A percentile compares a stretch with the other conserved stretches of the same genome.
These are phyloP conservation scores for Cyrtonyx montezumae DNA, from an alignment of 2,113 vertebrate species.

Conservation along the genomic window DNA sequence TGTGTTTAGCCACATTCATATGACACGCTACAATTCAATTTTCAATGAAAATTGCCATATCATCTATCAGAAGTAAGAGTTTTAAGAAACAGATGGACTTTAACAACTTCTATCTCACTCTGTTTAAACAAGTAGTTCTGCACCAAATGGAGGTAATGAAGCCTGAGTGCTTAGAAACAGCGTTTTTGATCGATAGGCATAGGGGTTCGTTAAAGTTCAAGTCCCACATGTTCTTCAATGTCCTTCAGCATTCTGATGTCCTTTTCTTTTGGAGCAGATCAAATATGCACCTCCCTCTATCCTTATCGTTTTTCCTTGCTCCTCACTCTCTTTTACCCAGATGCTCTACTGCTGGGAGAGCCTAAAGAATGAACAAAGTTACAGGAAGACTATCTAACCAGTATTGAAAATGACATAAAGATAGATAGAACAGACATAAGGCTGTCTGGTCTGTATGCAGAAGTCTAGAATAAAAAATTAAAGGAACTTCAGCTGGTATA, in stretches of 20 bases:
- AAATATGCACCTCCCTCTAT: not conserved
- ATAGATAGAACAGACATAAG: not conserved
- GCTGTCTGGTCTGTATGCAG: not conserved
- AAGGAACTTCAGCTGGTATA: not conserved
- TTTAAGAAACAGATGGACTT: slow-evolving; percentile 11
- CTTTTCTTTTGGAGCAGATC: not conserved
- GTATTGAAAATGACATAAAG: not conserved
- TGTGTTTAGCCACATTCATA: slow-evolving; percentile 59
- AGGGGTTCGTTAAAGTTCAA: not conserved
- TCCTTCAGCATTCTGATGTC: not conserved
- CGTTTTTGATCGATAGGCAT: not conserved
- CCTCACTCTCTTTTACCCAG: not conserved
- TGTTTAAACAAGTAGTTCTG: not conserved
- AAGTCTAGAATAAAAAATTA: not conserved
- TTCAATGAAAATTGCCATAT: slow-evolving; percentile 35
- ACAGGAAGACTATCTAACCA: not conserved
- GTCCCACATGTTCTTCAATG: not conserved
- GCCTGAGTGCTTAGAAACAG: not conserved
- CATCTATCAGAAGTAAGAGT: not conserved
- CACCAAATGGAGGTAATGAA: not conserved
- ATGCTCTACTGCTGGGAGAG: not conserved
- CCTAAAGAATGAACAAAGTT: not conserved
- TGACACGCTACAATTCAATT: slow-evolving; percentile 30
- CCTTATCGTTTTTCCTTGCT: not conserved
- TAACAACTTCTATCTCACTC: not conserved